Evolutionary conservation across 92 coral and sea anemone genomes (phyloP).

Genomic region (Isaurus tuberculatus): DNA sequence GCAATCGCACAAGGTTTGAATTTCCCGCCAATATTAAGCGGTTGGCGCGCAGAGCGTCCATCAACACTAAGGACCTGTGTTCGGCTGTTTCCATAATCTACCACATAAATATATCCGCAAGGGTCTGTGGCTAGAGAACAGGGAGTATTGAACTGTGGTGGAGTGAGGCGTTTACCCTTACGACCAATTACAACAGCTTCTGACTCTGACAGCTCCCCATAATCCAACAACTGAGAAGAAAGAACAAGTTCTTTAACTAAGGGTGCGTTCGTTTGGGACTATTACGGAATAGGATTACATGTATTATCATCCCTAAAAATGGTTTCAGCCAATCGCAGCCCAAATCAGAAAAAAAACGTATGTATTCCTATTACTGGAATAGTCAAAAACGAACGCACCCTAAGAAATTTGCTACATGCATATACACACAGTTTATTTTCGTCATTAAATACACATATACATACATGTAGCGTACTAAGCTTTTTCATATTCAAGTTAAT

Average conservation of each 20-base stretch:
- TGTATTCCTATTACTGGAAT: background rate
- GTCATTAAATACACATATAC: no score
- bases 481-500: no score
- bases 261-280: no score
- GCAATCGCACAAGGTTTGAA: conserved; percentile 89
- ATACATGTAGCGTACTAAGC: no score
- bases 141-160: conserved; percentile 88
- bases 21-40: conserved; percentile 91
- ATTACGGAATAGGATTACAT: no score
- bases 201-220: conserved; percentile 74
- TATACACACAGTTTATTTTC: no score
- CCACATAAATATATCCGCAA: conserved; percentile 73
- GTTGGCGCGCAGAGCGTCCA: conserved; percentile 76
- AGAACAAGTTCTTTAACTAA: background rate
- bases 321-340: no score
- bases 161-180: conserved; percentile 77
- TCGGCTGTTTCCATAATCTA: conserved; percentile 90
- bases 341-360: no score
- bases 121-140: conserved; percentile 76
- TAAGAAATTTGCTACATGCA: no score
- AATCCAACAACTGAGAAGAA: conserved; percentile 75
- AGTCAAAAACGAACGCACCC: no score
- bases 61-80: conserved; percentile 75
- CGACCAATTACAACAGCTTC: conserved; percentile 85
- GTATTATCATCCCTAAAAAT: no score